Conservation (phyloP, 1,140 invertebrate species). For the Neodiprion virginianus region DNA sequence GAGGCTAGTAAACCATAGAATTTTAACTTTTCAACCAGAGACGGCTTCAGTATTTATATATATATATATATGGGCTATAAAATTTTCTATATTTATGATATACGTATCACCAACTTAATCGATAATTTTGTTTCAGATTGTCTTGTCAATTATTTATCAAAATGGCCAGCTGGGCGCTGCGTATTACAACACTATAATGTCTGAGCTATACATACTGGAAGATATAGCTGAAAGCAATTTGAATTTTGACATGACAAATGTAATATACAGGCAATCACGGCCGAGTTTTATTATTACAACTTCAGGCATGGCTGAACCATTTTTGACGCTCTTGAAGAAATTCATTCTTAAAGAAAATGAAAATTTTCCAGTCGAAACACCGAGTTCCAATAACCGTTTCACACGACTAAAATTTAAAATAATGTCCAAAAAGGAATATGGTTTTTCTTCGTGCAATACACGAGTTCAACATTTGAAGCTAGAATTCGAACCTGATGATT, state of each 20-base stretch:
- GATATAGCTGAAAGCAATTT: constrained; percentile 47
- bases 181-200: constrained; percentile 72
- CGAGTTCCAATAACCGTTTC: constrained; percentile 31
- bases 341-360: constrained; percentile 36
- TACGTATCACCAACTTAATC: neutral
- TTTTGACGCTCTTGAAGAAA: constrained; percentile 58
- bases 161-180: constrained; percentile 69
- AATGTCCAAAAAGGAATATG: constrained; percentile 65
- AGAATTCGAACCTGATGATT: constrained; percentile 65
- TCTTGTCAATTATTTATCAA: neutral
- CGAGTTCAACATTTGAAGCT: constrained; percentile 68
- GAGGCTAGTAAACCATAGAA: neutral
- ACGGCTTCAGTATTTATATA: no score
- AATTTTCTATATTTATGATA: no score
- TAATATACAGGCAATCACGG: constrained; percentile 68
- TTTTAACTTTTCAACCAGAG: no score
- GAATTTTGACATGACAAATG: constrained; percentile 58
- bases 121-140: neutral
- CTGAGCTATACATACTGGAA: constrained; percentile 61
- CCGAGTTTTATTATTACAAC: constrained; percentile 67
- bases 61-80: no score
- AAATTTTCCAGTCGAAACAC: constrained; percentile 39
- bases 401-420: constrained; percentile 59
- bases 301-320: constrained; percentile 58
- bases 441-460: constrained; percentile 53